Conservation (phyloP, 2,797 vertebrate species). For the Urophycis tenuis region DNA sequence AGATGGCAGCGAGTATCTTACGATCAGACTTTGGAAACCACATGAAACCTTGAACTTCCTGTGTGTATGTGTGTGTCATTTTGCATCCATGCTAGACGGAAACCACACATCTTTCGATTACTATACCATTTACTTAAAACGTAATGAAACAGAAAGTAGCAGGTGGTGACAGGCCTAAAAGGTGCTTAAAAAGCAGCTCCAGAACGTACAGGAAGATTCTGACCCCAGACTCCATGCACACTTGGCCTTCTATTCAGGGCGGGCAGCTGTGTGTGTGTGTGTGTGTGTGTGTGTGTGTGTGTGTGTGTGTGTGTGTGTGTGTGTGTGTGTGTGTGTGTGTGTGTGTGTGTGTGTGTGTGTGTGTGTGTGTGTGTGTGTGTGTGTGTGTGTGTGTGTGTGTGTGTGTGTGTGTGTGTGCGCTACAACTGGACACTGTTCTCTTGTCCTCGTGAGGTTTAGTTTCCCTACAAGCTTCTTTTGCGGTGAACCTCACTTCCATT, state of each 20-base stretch:
- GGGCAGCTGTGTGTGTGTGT: slow-evolving; percentile 51
- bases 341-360: slow-evolving; percentile 49
- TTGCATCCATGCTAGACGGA: too few species aligned
- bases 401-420: slow-evolving; percentile 35
- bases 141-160: not conserved
- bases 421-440: slow-evolving; percentile 32
- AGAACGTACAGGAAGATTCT: not conserved
- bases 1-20: not conserved
- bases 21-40: not conserved
- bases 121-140: not conserved
- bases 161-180: not conserved
- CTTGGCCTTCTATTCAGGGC: slow-evolving; percentile 41
- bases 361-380: slow-evolving; percentile 39
- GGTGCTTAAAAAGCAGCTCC: not conserved
- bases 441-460: slow-evolving; percentile 12
- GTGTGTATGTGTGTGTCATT: not conserved
- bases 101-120: not conserved
- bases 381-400: slow-evolving; percentile 38
- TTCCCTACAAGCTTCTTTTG: not conserved
- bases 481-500: not conserved
- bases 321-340: slow-evolving; percentile 42
- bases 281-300: slow-evolving; percentile 41
- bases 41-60: not conserved
- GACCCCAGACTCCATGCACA: slow-evolving; percentile 4
- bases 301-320: slow-evolving; percentile 41